Evolutionary conservation across 1,140 invertebrate species (phyloP), one percentile per base, ranked within the genome.

Genomic region (Aphaenogaster floridana): DNA sequence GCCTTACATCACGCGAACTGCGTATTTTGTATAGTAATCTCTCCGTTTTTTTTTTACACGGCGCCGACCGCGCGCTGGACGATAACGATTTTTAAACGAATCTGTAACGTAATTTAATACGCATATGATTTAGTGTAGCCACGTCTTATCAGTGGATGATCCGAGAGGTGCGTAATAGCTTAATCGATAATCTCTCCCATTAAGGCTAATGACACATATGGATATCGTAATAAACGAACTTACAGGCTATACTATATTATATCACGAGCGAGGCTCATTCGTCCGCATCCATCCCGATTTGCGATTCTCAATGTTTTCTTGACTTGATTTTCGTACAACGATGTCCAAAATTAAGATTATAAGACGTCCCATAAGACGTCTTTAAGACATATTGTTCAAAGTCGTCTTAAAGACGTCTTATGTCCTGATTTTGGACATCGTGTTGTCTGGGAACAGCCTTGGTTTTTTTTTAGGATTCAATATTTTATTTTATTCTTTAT

Each of bases 211-310:
- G 91, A 92, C 92, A 89, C 89, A 80, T 89, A 90, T 91, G 85
- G 85, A 90, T 87, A 93, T 91, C 90, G 54, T 83, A 94, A 94
- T 93, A 94, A 92, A 93, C 86, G 88, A 92, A 94, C 79, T 88
- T 90, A 87, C 86, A 90, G 88, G 89, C 89, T 90, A 90, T 76
- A 71, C 28, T 66, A 52, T 74, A 57, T 81, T 87, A 42, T 59
- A 34, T 72, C 39, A 57, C 45, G 59, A 52, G 5, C 39, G 57
- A 89, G 15, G 50, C 21, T 59, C 28, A 71, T 83, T 83, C 17
- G 9, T 61, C 71, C 17, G 34, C 3, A 80, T 81, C 21, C 36
- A 21, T 87, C 34, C 76, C 21, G n/a, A 66, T 74, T 42, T 28
- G n/a, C 76, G 48, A 28, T 28, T 57, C 48, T 84, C 9, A 21